phyloP scores from a whole-genome alignment of 2,888 invertebrate genomes.

The Diogma glabrata region DNA sequence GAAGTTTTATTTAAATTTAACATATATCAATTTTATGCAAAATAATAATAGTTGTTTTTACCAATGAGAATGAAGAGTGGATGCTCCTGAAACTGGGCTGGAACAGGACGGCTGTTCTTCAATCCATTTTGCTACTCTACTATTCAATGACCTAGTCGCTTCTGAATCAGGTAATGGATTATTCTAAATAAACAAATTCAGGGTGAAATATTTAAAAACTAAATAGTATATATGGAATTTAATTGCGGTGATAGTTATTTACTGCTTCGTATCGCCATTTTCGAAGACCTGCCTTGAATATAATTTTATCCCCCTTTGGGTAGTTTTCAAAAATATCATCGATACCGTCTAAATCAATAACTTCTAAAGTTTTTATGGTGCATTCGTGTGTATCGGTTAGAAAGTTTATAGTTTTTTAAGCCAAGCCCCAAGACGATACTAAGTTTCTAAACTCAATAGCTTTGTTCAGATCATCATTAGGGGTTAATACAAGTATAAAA shows the following conservation, averaged over 20 bases:
- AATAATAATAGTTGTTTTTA: too few relatives aligned
- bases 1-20: too few relatives aligned
- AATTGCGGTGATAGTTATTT: too few relatives aligned
- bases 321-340: background rate
- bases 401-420: background rate
- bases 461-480: background rate
- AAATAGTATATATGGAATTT: too few relatives aligned
- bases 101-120: background rate
- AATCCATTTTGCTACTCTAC: background rate
- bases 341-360: background rate
- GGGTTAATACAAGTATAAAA: conserved; percentile 1
- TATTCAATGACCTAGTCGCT: background rate
- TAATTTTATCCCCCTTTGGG: background rate
- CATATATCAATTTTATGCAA: too few relatives aligned
- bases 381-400: background rate
- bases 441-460: background rate
- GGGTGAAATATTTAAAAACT: too few relatives aligned
- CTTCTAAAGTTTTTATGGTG: background rate
- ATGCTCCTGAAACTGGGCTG: background rate
- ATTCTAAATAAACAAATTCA: background rate
- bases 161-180: background rate
- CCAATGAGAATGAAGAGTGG: background rate
- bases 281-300: background rate
- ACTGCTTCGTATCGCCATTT: too few relatives aligned
- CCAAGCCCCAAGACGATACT: background rate